Conservation (phyloP, 2,113 vertebrate genomes). For the Dermatemys mawii region DNA sequence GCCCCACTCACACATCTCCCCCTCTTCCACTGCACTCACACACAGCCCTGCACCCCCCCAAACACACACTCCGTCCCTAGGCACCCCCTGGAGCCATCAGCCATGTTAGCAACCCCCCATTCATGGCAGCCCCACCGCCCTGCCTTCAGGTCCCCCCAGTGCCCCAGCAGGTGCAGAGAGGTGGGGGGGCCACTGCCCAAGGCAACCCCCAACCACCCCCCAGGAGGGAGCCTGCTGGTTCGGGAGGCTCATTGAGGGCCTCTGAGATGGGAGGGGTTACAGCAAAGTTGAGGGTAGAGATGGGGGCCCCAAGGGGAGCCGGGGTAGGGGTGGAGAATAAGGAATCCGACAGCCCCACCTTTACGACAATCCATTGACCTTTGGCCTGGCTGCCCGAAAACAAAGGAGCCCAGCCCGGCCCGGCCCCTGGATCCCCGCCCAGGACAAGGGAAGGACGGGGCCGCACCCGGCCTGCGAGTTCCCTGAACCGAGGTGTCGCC, state of each 20-base stretch:
- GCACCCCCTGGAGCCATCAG: background rate
- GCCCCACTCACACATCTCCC: background rate
- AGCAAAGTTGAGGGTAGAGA: rapidly evolving
- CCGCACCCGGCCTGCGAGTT: background rate
- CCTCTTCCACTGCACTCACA: background rate
- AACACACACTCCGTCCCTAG: background rate
- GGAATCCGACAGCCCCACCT: background rate
- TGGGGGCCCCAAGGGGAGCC: background rate
- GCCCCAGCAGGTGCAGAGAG: no score
- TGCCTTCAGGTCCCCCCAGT: background rate
- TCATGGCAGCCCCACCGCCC: background rate
- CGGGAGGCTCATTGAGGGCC: no score
- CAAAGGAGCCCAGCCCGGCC: background rate
- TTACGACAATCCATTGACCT: background rate
- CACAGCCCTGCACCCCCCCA: no score
- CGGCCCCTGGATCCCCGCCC: no score
- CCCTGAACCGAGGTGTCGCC: background rate
- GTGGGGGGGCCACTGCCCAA: background rate
- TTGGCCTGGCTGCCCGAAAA: background rate
- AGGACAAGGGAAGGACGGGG: background rate
- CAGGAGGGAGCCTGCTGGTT: no score
- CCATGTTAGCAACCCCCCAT: background rate
- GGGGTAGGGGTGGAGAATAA: background rate
- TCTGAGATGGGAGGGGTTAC: background rate
- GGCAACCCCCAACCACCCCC: background rate